Conservation (phyloP, 2,797 vertebrate genomes). For the Ciconia nigra region DNA sequence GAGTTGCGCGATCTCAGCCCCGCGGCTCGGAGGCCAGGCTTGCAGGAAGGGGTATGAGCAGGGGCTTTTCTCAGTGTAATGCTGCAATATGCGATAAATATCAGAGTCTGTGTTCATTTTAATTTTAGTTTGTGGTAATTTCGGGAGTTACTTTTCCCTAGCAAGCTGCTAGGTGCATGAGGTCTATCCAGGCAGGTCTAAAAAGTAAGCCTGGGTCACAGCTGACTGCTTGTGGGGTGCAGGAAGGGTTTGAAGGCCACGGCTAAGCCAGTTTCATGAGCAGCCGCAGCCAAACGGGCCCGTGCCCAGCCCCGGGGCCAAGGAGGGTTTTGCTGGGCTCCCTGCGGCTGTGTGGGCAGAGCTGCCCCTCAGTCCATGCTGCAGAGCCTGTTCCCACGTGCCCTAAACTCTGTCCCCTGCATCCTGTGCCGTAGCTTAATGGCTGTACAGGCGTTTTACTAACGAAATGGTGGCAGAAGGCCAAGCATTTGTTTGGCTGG, state of each 20-base stretch:
- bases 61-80: neutral
- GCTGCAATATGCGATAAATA: neutral
- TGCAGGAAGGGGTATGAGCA: neutral
- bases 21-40: fast-evolving
- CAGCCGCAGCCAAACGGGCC: neutral
- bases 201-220: neutral
- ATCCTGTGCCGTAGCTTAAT: fast-evolving
- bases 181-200: neutral
- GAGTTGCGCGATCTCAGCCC: neutral
- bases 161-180: neutral
- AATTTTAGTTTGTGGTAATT: neutral
- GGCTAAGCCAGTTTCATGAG: neutral
- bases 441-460: neutral
- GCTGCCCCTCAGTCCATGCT: neutral
- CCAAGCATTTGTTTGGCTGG: neutral
- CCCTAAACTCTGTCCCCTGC: neutral
- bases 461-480: neutral
- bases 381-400: neutral
- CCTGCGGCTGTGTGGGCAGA: neutral
- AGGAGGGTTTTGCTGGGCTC: neutral
- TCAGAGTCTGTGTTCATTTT: neutral
- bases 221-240: neutral
- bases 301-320: neutral
- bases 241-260: neutral
- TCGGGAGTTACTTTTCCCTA: neutral